These are phyloP conservation scores for Himalopsyche japonica DNA, from an alignment of 2,888 invertebrate species.

Conservation along the genomic window DNA sequence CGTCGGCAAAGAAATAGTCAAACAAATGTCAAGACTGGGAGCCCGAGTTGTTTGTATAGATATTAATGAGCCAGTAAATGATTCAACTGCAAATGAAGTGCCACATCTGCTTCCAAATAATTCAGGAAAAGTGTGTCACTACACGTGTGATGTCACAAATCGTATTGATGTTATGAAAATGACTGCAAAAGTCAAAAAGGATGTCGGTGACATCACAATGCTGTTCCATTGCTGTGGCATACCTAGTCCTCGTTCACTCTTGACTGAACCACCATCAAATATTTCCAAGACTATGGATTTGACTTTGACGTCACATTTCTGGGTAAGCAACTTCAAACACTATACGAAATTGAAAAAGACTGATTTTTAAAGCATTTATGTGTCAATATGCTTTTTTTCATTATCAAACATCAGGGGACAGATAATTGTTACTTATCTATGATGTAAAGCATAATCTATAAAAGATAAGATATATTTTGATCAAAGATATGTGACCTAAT, in stretches of 20 bases:
- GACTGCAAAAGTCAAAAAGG: conserved; percentile 54
- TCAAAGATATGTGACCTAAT: too few relatives aligned
- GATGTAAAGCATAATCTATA: too few relatives aligned
- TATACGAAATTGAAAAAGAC: neutral
- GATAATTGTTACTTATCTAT: too few relatives aligned
- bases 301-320: conserved; percentile 65
- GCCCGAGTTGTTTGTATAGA: conserved; percentile 70
- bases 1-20: conserved; percentile 66
- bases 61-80: conserved; percentile 59
- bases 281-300: conserved; percentile 62
- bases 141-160: conserved; percentile 62
- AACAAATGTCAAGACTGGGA: conserved; percentile 61
- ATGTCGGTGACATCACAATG: conserved; percentile 64
- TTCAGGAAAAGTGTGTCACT: conserved; percentile 56
- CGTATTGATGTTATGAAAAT: conserved; percentile 55
- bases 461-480: too few relatives aligned
- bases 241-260: conserved; percentile 62
- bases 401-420: neutral
- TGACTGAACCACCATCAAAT: conserved; percentile 57
- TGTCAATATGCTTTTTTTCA: neutral
- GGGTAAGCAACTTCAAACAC: conserved; percentile 51
- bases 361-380: too few relatives aligned
- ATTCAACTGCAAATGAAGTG: conserved; percentile 55
- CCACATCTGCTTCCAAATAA: conserved; percentile 44
- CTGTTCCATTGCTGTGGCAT: conserved; percentile 67